A percentile compares a stretch with the other conserved stretches of the same genome.
Evolutionary conservation across 2,113 vertebrate species (phyloP).

Genomic region (Pseudorasbora parva): DNA sequence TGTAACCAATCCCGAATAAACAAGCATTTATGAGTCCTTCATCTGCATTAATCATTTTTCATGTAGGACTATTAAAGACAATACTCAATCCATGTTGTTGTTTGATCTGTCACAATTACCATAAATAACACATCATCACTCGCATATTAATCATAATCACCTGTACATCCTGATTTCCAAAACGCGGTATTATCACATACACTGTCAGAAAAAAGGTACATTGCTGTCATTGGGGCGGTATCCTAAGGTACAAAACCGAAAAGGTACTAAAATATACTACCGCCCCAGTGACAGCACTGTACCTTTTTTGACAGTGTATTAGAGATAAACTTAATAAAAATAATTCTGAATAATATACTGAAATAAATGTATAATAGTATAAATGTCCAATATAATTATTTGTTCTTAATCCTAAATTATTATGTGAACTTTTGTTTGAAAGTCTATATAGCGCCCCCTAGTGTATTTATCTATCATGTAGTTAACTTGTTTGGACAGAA

Average conservation of each 20-base stretch:
- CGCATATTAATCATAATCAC: neutral
- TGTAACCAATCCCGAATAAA: neutral
- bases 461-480: conserved; percentile 33
- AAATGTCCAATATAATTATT: neutral
- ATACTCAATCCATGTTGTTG: neutral
- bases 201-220: too few species aligned
- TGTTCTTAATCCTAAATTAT: too few species aligned
- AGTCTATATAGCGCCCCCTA: conserved; percentile 37
- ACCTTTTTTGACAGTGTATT: too few species aligned
- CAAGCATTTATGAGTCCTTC: neutral
- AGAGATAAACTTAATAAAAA: too few species aligned
- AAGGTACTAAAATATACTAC: too few species aligned
- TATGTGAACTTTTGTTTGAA: neutral
- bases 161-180: neutral
- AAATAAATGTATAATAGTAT: too few species aligned
- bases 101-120: neutral
- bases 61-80: neutral
- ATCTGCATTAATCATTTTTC: neutral
- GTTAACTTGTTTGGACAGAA: neutral
- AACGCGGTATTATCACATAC: neutral
- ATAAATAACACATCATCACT: neutral
- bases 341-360: too few species aligned
- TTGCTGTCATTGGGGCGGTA: too few species aligned
- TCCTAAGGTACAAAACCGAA: too few species aligned
- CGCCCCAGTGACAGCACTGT: too few species aligned